Evolutionary conservation across 2,113 vertebrate genomes (phyloP), one percentile per base, ranked within the genome.

Genomic region (Labeo catla): DNA sequence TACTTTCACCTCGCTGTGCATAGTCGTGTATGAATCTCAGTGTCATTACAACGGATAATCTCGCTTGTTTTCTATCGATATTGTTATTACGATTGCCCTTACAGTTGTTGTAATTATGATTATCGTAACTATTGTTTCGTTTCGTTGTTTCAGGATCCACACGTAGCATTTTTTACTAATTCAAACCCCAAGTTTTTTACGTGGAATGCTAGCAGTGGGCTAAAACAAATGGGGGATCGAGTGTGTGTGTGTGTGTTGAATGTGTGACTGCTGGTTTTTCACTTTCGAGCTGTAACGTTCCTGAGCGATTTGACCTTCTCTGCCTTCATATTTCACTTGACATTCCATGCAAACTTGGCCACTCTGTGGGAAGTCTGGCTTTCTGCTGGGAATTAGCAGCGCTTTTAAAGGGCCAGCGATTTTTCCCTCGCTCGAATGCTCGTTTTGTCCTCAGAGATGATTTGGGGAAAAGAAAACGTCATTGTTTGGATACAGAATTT

Each of bases 281-380:
- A 92, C 92, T 91, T 92, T 92, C 86, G 81, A 90, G 91, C 92
- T 83, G 89, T 73, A 90, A 91, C 89, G 91, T 91, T 93, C 61
- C 8, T 78, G 89, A 95, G 90, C 82, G 87, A 89, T 93, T 94
- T 93, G 92, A 95, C 94, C 94, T 94, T 94, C 92, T 45, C 91
- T 88, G 90, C 90, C 93, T 93, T 91, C 91, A 92, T 93, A 93
- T 93, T 91, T 92, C 84, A 91, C 91, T 92, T 93, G 91, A 94
- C 95, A 95, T 95, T 95, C 93, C 94, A 90, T 86, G 92, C 90
- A 88, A 93, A 91, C 93, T 92, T 91, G 90, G 94, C 93, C 91
- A 91, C 93, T 94, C 93, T 84, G 92, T 94, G 92, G 93, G 94
- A 94, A 94, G 92, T 94, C 94, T 93, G 91, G 89, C 93, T 92